phyloP scores from a whole-genome alignment of 2,113 vertebrate genomes.

The Laticauda colubrina region DNA sequence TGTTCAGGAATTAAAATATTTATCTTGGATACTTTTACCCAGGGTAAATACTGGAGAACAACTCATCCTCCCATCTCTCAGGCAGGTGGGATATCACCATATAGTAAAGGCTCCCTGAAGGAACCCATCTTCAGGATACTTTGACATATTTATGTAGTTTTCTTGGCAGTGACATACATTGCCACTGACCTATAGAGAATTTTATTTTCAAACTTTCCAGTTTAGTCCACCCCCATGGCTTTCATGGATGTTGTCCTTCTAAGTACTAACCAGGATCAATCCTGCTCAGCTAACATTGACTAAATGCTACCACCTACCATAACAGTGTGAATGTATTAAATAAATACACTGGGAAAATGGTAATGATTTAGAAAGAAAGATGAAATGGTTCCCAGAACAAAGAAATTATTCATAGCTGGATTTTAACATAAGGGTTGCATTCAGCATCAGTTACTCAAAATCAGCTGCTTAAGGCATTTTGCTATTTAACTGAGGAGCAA shows the following conservation, averaged over 20 bases:
- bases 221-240: background rate
- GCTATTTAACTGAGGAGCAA: background rate
- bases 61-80: background rate
- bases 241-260: background rate
- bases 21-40: background rate
- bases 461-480: background rate
- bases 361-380: background rate
- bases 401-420: background rate
- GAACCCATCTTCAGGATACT: background rate
- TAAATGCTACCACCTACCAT: background rate
- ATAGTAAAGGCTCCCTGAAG: background rate
- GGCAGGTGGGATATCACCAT: background rate
- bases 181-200: background rate
- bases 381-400: background rate
- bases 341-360: background rate
- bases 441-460: background rate
- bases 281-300: background rate
- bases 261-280: background rate
- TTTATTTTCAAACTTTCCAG: background rate
- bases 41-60: background rate
- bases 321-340: background rate
- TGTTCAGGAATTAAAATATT: background rate
- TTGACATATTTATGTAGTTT: background rate
- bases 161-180: background rate
- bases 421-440: background rate